Evolutionary conservation across 2,888 invertebrate genomes (phyloP).

Genomic region (Harmothoe impar): DNA sequence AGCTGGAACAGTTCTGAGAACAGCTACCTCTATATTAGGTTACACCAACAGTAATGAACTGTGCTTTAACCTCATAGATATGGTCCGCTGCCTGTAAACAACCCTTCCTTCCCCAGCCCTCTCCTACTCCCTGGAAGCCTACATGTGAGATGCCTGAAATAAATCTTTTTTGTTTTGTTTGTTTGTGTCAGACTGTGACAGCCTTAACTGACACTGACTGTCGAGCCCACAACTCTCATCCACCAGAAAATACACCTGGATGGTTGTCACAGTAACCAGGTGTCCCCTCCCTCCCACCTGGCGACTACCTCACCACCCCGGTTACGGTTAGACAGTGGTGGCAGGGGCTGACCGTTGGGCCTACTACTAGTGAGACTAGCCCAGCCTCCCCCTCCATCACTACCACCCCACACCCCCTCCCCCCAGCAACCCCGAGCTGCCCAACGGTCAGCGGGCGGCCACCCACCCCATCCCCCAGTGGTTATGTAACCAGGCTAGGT

Average conservation of each 20-base stretch:
- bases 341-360: slow-evolving; percentile 15
- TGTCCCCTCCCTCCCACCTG: not conserved
- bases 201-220: no score
- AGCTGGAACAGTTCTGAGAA: no score
- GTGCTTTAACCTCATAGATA: no score
- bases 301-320: not conserved
- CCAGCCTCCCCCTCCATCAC: not conserved
- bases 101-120: no score
- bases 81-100: no score
- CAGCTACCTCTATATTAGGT: no score
- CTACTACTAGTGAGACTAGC: not conserved
- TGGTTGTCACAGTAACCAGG: not conserved
- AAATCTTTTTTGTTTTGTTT: no score
- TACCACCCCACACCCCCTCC: not conserved
- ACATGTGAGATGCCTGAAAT: no score
- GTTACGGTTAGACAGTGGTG: not conserved
- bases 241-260: not conserved
- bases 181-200: no score
- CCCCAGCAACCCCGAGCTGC: not conserved
- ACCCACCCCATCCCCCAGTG: not conserved
- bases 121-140: no score
- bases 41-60: no score
- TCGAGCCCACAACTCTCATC: not conserved
- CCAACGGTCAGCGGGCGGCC: not conserved
- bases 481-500: not conserved